Base-by-base conservation (phyloP, 2,113 vertebrate species). In the Antigone vipio region DNA sequence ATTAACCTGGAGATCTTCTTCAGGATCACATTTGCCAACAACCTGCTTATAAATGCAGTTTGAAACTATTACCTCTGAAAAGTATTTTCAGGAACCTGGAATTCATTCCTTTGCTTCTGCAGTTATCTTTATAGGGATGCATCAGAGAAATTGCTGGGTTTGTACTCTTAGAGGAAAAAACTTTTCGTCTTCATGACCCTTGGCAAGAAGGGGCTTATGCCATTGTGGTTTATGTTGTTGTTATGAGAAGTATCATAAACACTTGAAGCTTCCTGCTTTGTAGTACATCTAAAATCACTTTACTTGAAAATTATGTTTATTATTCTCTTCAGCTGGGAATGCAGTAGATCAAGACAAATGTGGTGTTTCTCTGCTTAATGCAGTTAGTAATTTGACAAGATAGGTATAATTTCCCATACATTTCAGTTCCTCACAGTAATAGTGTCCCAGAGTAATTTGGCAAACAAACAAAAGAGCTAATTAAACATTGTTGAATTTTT, bases 401-500 rank as follows among this genome's bases (percentile, higher is more conserved):
- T 88, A 89, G 86, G 86, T 93, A 58, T 88, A 87, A 96, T 93
- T 95, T 96, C 23, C 85, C 62, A 59, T 84, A 47, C 26, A 64
- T 90, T 89, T 63, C 55, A 81, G 64, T 91, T 96, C 69, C 73
- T 96, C 81, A 12, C 58, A 76, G 38, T 49, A 80, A 52, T 9
- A 75, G 68, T 58, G 50, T 95, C 62, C 73, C 78, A 80, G 45
- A 95, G 59, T 90, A 80, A 87, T 95, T 69, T 94, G 73, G 89
- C 90, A 95, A 93, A 91, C 24, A 85, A 93, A 76, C 73, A 96
- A 78, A 95, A 81, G 53, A 88, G 34, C 68, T 97, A 92, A 96
- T 97, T 97, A 95, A 93, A 84, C 82, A 79, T 53, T 92, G 55
- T 59, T 92, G 69, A 84, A 42, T 89, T 95, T 95, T 96, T 93